These are phyloP conservation scores for Aegotheles bennettii DNA, from an alignment of 2,113 vertebrate genomes.

Conservation along the genomic window DNA sequence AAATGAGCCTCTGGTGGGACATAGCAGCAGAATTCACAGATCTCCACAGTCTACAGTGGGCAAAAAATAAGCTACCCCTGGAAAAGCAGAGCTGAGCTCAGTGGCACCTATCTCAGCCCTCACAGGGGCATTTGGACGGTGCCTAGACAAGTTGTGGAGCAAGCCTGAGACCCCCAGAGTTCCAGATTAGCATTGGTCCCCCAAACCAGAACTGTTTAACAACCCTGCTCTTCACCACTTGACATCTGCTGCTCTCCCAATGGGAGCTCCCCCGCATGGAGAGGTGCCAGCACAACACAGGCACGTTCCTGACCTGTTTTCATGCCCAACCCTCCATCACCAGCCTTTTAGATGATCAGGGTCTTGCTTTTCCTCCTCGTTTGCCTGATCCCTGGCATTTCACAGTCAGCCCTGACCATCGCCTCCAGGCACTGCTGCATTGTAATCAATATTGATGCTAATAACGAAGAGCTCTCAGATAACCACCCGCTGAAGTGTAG, in stretches of 20 bases:
- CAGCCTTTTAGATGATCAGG: neutral
- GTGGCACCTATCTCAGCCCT: neutral
- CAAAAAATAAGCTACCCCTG: neutral
- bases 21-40: neutral
- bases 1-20: neutral
- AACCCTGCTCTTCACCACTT: neutral
- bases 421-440: neutral
- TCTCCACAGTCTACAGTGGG: neutral
- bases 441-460: constrained; percentile 29
- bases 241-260: neutral
- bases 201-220: neutral
- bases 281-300: neutral
- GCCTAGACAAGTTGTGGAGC: rapidly evolving
- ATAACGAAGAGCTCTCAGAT: neutral
- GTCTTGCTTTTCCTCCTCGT: neutral
- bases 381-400: neutral
- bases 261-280: rapidly evolving
- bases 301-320: neutral
- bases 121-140: neutral
- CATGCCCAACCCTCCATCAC: neutral
- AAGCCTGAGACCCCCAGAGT: neutral
- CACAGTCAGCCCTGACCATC: neutral
- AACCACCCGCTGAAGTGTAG: neutral
- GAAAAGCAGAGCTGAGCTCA: neutral
- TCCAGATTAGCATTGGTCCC: rapidly evolving